Base-by-base conservation (phyloP, 2,113 vertebrate genomes). In the Dromas ardeola region DNA sequence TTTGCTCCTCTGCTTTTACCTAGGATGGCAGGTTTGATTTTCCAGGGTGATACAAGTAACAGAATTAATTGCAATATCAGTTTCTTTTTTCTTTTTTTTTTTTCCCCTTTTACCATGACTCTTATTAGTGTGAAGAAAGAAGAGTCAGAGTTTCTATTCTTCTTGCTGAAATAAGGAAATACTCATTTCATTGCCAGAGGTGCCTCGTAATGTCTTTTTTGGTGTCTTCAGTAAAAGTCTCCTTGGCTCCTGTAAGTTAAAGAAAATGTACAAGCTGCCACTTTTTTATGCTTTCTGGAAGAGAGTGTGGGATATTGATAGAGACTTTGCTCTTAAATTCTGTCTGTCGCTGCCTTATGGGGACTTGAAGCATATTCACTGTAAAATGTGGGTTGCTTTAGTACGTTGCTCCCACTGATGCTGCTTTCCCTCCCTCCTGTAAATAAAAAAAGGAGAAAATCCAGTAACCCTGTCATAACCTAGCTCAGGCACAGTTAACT, bases 391-490 rank as follows among this genome's bases (percentile, higher is more conserved):
- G 56, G 36, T 36, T 73, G 36, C 47, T 95, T 85, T 62, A 40
- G 40, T 38, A 34, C 20, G 9, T 88, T 95, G 34, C 77, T 92
- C 72, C 81, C 6, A 3, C 26, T 27, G 47, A 76, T 1, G 2
- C 11, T 84, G 11, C 38, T 58, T 73, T 58, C 13, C 9, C 16
- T 63, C 5, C 47, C 70, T 88, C 50, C 82, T 93, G 80, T 96
- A 97, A 97, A 92, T 96, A 97, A 97, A 96, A 67, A 94, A 88
- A 47, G 81, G 32, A 91, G 95, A 91, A 81, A 93, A 94, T 53
- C 30, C 65, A 82, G 94, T 86, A 93, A 81, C 80, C 80, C 32
- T 19, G 61, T 87, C 34, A 17, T 92, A 94, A 81, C 62, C 45
- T 7, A 2, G 63, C 63, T 95, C 88, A 87, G 62, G 56, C 25